A percentile compares a stretch with the other conserved stretches of the same genome.
Evolutionary conservation across 1,140 invertebrate species (phyloP).

Genomic region (Psix sp.): DNA sequence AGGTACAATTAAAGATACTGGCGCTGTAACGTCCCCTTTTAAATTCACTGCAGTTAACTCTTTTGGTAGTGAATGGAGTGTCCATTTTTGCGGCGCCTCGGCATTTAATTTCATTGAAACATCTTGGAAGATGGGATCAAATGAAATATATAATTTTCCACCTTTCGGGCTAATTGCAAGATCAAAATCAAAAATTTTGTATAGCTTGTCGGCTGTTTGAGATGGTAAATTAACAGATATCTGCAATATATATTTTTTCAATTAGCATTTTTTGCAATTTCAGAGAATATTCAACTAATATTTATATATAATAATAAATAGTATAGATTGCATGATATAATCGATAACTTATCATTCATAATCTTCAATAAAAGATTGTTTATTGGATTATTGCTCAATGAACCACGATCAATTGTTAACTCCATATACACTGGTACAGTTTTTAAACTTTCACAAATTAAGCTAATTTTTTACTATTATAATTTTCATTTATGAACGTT

Average conservation of each 20-base stretch:
- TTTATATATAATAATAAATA: no score
- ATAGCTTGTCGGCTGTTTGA: constrained; percentile 70
- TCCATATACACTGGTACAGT: no score
- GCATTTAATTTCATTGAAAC: constrained; percentile 80
- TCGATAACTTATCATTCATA: no score
- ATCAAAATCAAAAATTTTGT: constrained; percentile 74
- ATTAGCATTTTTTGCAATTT: no score
- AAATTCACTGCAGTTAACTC: constrained; percentile 66
- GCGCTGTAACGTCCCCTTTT: constrained; percentile 65
- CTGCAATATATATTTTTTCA: constrained; percentile 76
- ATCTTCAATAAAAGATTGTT: no score
- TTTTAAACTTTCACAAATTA: no score
- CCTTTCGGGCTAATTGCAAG: constrained; percentile 75
- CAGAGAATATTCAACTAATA: no score
- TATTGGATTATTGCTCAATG: no score
- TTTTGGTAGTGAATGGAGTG: constrained; percentile 64
- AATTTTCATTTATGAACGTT: no score
- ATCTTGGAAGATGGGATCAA: constrained; percentile 74
- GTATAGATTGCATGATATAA: no score
- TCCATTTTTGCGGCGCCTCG: constrained; percentile 83
- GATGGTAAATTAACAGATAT: constrained; percentile 66
- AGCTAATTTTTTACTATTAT: no score
- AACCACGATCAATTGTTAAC: no score
- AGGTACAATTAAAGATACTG: constrained; percentile 70
- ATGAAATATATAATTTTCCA: constrained; percentile 75